Conservation (phyloP, 2,797 vertebrate genomes). For the Meda fulgida region DNA sequence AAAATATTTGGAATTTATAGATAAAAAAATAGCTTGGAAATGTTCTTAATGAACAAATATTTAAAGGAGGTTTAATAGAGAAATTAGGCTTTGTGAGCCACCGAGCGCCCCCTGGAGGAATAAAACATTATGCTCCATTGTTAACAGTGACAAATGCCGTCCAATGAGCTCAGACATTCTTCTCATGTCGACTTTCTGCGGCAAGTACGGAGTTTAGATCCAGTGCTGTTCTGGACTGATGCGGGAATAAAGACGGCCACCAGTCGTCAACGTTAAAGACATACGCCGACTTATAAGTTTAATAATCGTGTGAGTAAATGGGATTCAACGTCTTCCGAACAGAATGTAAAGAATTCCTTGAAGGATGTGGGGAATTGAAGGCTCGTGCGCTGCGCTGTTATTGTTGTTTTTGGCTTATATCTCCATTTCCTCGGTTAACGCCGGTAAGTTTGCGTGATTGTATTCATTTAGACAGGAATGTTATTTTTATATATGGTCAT, state of each 20-base stretch:
- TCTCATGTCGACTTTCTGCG: conserved; percentile 61
- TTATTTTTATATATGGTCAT: neutral
- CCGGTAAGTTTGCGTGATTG: conserved; percentile 76
- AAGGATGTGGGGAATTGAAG: conserved; percentile 75
- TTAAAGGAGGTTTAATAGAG: neutral
- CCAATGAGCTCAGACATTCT: conserved; percentile 38
- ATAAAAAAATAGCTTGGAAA: neutral
- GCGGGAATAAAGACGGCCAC: conserved; percentile 42
- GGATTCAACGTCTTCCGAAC: conserved; percentile 72
- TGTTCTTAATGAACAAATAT: neutral
- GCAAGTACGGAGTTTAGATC: conserved; percentile 60
- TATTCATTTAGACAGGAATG: conserved; percentile 52
- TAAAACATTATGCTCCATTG: neutral
- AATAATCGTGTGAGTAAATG: conserved; percentile 66
- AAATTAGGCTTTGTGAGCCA: neutral
- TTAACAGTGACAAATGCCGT: neutral
- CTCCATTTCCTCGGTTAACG: conserved; percentile 72
- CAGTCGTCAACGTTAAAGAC: conserved; percentile 55
- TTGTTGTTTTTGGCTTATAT: conserved; percentile 76
- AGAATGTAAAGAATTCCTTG: conserved; percentile 76
- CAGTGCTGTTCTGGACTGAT: conserved; percentile 55
- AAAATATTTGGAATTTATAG: neutral
- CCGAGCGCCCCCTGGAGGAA: conserved; percentile 23
- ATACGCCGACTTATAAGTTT: conserved; percentile 56
- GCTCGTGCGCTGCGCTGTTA: conserved; percentile 68